These are phyloP conservation scores for Actenoides hombroni DNA, from an alignment of 2,113 vertebrate species.

Conservation along the genomic window DNA sequence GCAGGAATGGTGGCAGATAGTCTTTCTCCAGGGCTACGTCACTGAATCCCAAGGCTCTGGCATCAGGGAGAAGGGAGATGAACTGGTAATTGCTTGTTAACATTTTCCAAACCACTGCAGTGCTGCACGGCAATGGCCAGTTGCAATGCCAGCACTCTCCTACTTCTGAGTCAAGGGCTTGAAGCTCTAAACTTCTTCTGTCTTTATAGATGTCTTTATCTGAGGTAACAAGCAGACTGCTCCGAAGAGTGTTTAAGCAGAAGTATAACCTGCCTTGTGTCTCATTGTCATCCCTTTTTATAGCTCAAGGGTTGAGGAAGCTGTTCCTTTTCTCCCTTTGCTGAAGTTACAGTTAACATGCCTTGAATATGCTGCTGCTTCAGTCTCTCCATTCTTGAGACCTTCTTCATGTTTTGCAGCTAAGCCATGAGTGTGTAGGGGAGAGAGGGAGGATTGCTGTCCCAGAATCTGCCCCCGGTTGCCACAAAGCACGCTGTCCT, in stretches of 20 bases:
- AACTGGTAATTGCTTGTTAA: neutral
- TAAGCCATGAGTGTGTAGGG: accelerated
- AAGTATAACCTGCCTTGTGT: neutral
- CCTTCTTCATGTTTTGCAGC: neutral
- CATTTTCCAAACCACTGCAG: neutral
- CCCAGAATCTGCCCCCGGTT: neutral
- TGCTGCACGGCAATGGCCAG: neutral
- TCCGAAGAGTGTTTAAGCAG: neutral
- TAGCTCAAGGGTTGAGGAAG: neutral
- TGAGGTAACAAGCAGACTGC: neutral
- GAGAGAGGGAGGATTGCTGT: neutral
- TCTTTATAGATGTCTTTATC: neutral
- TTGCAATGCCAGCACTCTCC: accelerated
- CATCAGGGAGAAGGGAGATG: neutral
- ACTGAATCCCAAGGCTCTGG: neutral
- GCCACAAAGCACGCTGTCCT: neutral
- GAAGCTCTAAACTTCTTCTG: neutral
- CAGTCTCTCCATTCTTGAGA: neutral
- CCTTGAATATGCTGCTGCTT: neutral
- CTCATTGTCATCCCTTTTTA: neutral
- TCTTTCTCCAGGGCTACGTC: too few relatives aligned
- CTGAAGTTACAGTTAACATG: neutral
- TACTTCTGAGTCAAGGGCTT: neutral
- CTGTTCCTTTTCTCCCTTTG: neutral
- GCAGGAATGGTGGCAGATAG: accelerated